Evolutionary conservation across 2,113 vertebrate genomes (phyloP).

Genomic region (Oncorhynchus gorbuscha): DNA sequence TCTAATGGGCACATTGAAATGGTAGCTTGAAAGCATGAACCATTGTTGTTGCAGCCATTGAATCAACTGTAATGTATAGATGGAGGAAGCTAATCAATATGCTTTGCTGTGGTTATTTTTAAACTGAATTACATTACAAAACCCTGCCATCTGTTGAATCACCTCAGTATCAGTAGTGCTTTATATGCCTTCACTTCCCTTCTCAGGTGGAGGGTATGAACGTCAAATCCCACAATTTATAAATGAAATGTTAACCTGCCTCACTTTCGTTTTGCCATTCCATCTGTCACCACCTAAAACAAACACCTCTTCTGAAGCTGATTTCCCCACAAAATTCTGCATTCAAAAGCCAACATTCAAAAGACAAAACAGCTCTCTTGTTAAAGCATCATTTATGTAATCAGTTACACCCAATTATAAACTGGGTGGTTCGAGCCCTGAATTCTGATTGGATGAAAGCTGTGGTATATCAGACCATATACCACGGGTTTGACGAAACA

Average conservation of each 20-base stretch:
- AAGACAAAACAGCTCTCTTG: not conserved
- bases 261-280: not conserved
- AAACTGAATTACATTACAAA: conserved; percentile 3
- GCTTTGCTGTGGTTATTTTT: not conserved
- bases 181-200: not conserved
- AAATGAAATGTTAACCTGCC: not conserved
- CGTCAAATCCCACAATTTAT: not conserved
- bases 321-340: not conserved
- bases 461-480: too few species aligned
- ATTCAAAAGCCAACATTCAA: not conserved
- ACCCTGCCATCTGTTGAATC: not conserved
- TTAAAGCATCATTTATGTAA: too few species aligned
- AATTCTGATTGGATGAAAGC: too few species aligned
- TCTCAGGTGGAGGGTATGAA: not conserved
- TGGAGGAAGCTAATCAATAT: not conserved
- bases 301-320: not conserved
- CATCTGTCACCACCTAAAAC: not conserved
- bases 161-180: conserved; percentile 1
- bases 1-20: not conserved
- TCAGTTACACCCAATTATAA: not conserved
- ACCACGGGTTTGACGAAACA: too few species aligned
- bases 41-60: not conserved
- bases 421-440: too few species aligned
- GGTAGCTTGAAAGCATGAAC: not conserved
- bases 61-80: not conserved